Conservation (phyloP, 2,113 vertebrate species). For the Coptodon rendalli region DNA sequence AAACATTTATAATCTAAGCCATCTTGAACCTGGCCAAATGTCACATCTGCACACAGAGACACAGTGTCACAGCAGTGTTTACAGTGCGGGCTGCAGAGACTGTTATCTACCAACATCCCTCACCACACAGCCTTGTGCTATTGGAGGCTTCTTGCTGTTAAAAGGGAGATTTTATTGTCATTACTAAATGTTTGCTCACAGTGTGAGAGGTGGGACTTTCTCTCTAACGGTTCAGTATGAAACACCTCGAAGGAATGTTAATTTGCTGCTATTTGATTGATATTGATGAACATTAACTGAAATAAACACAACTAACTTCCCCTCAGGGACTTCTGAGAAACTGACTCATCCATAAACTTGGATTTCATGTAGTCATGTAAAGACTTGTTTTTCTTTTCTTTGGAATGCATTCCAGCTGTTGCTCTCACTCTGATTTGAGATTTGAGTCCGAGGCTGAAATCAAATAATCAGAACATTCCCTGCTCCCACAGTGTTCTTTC, state of each 20-base stretch:
- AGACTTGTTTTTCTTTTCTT: fast-evolving
- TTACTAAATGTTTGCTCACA: not conserved
- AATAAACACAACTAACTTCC: fast-evolving
- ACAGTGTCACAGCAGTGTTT: fast-evolving
- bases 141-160: not conserved
- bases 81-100: fast-evolving
- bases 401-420: not conserved
- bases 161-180: fast-evolving
- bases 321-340: fast-evolving
- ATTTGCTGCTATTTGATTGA: fast-evolving
- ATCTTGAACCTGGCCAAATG: fast-evolving
- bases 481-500: not conserved
- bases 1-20: fast-evolving
- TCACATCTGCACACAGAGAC: not conserved
- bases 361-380: not conserved
- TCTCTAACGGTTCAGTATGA: fast-evolving
- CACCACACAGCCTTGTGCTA: not conserved
- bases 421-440: not conserved
- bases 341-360: fast-evolving
- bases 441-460: not conserved
- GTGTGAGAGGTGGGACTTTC: not conserved
- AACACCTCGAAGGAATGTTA: fast-evolving
- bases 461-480: not conserved
- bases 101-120: not conserved
- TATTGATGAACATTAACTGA: not conserved